Percentiles rank a stretch among this genome's conserved stretches.
These are phyloP conservation scores for Eulemur mongoz DNA, from an alignment of 2,797 vertebrate species.

Conservation along the genomic window DNA sequence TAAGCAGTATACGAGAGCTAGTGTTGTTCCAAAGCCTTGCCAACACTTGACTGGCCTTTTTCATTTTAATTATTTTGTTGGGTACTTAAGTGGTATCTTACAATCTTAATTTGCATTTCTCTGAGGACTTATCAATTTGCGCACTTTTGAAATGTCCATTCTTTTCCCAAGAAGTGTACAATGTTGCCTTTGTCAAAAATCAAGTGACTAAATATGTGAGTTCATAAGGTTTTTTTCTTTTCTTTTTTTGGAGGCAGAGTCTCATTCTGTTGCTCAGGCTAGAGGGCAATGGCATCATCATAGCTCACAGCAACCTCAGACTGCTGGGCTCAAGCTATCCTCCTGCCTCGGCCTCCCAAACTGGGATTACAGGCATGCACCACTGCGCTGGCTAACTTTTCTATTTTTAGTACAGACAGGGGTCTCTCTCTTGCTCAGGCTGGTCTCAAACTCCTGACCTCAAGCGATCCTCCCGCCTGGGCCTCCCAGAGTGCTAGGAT, in stretches of 20 bases:
- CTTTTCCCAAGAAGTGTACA: not conserved
- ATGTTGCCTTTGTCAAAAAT: not conserved
- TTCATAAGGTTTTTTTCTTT: not conserved
- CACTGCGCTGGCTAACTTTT: not conserved
- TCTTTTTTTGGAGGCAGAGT: not conserved
- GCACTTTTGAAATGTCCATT: not conserved
- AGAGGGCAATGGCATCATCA: not conserved
- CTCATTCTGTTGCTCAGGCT: too few species aligned
- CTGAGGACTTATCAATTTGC: not conserved
- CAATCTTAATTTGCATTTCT: not conserved
- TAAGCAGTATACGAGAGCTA: not conserved
- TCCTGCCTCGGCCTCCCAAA: not conserved
- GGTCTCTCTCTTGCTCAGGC: not conserved
- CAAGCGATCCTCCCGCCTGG: not conserved
- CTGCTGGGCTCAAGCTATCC: not conserved
- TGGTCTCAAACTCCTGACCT: not conserved
- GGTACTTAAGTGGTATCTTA: not conserved
- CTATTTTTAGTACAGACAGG: not conserved
- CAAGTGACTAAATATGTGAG: not conserved
- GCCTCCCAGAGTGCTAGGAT: not conserved
- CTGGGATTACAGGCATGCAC: not conserved
- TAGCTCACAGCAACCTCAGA: not conserved
- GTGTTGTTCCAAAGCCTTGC: not conserved
- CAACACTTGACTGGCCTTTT: not conserved
- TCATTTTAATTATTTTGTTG: constrained; percentile 13